phyloP scores from a whole-genome alignment of 2,797 vertebrate species.

The Ambastaia sidthimunki region DNA sequence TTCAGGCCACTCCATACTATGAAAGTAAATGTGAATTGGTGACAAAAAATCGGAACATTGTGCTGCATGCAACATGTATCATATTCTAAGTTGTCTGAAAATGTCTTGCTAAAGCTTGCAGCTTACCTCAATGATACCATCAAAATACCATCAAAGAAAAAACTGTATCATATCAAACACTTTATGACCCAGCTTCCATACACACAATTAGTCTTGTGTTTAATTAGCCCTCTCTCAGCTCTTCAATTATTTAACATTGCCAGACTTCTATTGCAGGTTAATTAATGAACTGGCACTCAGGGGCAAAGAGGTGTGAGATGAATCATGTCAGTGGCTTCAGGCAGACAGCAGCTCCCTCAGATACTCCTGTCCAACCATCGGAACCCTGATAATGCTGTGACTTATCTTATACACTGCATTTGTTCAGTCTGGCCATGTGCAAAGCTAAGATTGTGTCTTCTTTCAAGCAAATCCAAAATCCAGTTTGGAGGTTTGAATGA shows the following conservation, averaged over 20 bases:
- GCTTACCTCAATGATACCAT: slow-evolving; percentile 16
- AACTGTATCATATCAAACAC: slow-evolving; percentile 22
- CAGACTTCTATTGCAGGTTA: slow-evolving; percentile 50
- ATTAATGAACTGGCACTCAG: slow-evolving; percentile 43
- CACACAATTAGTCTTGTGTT: slow-evolving; percentile 32
- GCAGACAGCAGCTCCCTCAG: slow-evolving; percentile 16
- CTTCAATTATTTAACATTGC: slow-evolving; percentile 55
- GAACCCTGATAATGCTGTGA: slow-evolving; percentile 12
- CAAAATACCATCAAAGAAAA: slow-evolving; percentile 6
- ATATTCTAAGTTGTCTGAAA: not conserved
- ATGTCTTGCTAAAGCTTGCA: not conserved
- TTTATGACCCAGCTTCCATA: slow-evolving; percentile 27
- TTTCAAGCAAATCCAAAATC: slow-evolving; percentile 2
- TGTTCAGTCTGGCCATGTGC: slow-evolving; percentile 8
- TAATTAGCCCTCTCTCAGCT: slow-evolving; percentile 49
- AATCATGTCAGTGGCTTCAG: slow-evolving; percentile 41
- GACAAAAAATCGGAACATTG: not conserved
- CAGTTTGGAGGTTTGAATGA: not conserved
- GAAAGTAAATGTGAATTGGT: too few relatives aligned
- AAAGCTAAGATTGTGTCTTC: slow-evolving; percentile 1
- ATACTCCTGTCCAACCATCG: slow-evolving; percentile 12
- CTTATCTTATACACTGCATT: slow-evolving; percentile 18
- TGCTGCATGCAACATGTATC: not conserved
- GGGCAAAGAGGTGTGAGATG: slow-evolving; percentile 44
- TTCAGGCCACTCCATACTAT: too few relatives aligned